Conservation (phyloP, 2,888 invertebrate genomes). For the Lumbricus terrestris region DNA sequence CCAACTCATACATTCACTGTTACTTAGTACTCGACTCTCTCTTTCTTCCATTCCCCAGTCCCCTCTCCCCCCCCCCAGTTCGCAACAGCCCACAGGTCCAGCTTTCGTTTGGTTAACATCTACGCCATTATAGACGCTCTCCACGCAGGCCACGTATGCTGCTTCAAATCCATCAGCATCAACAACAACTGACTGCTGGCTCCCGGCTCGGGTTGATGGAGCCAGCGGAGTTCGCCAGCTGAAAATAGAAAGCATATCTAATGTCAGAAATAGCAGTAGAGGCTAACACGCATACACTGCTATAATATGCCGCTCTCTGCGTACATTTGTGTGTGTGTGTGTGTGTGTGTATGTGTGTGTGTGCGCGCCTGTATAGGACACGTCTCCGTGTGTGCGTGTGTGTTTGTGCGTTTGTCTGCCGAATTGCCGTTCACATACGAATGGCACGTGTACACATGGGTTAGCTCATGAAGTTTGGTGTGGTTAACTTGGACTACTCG, state of each 20-base stretch:
- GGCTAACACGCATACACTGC: neutral
- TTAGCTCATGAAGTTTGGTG: neutral
- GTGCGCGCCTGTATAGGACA: too few relatives aligned
- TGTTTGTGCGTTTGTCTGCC: too few relatives aligned
- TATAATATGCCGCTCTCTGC: neutral
- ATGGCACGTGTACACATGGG: neutral
- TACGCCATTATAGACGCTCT: neutral
- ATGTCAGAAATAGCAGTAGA: neutral
- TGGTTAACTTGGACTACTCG: neutral
- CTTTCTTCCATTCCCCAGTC: neutral
- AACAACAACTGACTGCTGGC: neutral
- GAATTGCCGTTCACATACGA: neutral
- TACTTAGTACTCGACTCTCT: neutral
- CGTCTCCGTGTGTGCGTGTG: too few relatives aligned
- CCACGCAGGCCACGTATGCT: neutral
- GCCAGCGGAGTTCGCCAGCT: neutral
- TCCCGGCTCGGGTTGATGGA: neutral
- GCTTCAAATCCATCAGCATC: neutral
- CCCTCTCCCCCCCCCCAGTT: neutral
- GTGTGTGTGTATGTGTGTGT: too few relatives aligned
- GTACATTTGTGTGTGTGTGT: neutral
- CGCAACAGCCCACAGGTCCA: neutral
- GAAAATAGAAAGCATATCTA: slow-evolving; percentile 14
- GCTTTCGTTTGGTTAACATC: neutral
- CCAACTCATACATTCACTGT: neutral